Conservation (phyloP, 2,888 invertebrate genomes). For the Morinoia aosen region DNA sequence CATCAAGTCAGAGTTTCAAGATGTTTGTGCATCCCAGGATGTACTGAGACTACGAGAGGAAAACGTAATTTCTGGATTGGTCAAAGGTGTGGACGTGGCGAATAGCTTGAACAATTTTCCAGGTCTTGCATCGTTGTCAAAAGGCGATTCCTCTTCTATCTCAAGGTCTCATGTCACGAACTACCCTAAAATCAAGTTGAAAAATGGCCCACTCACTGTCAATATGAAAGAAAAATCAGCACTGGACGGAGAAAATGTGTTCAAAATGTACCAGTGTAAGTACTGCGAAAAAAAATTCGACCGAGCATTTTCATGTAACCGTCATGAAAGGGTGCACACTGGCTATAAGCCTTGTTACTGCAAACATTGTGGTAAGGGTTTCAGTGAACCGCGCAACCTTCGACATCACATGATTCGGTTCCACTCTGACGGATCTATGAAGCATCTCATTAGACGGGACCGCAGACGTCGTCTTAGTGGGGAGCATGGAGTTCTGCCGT, state of each 20-base stretch:
- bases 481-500: slow-evolving; percentile 26
- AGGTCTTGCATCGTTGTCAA: neutral
- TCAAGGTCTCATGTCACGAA: neutral
- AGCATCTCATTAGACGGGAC: slow-evolving; percentile 65
- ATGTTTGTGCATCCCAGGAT: neutral
- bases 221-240: slow-evolving; percentile 15
- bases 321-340: slow-evolving; percentile 66
- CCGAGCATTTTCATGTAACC: slow-evolving; percentile 66
- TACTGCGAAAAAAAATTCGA: slow-evolving; percentile 67
- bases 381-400: slow-evolving; percentile 65
- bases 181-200: neutral
- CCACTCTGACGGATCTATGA: slow-evolving; percentile 66
- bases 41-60: slow-evolving; percentile 6
- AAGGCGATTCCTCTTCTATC: neutral
- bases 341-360: slow-evolving; percentile 67
- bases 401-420: slow-evolving; percentile 67
- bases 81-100: neutral
- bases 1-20: slow-evolving; percentile 22
- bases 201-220: neutral
- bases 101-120: neutral
- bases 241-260: slow-evolving; percentile 60
- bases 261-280: slow-evolving; percentile 65
- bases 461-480: slow-evolving; percentile 52
- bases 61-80: neutral
- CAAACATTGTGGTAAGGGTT: slow-evolving; percentile 65